Evolutionary conservation across 2,888 invertebrate species (phyloP), one percentile per base, ranked within the genome.

Genomic region (Parasteatoda lunata): DNA sequence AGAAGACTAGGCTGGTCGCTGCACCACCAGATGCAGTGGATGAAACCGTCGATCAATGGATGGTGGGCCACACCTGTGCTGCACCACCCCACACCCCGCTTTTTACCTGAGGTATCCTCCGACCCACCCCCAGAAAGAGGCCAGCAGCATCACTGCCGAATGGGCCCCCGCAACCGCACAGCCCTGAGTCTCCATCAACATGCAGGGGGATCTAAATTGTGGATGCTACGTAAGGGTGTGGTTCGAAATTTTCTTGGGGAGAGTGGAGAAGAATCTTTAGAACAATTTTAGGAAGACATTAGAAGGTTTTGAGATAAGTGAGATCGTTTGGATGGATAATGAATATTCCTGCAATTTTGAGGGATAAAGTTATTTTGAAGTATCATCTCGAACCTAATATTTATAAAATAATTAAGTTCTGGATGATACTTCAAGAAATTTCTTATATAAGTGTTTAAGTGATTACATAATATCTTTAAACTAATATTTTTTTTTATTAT

Each of bases 51-150:
- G 59, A 59, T 59, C 59, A 59, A 59, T 59, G 59, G 59, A 59
- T 59, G 59, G n/a, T 59, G 59, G 30, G 59, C 59, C 59, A 59
- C 59, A 59, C 59, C 59, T 59, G 59, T 59, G 59, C 59, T 59
- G 11, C 59, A 8, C 59, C 59, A 13, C 59, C 59, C 59, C 59
- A n/a, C 59, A 59, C n/a, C 7, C 6, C 59, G 8, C 9, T 30
- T 30, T 30, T 30, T n/a, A 59, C 59, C 59, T 59, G 59, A 59
- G 59, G 59, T 59, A 59, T 59, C 59, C n/a, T 59, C n/a, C 59
- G 59, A n/a, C n/a, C 9, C 59, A 59, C 59, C 59, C 59, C 59
- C 59, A 13, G 59, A 59, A 59, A 7, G 59, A 59, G 59, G 59
- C 59, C 30, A 30, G 30, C 30, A 30, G 30, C 30, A 30, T 30